Evolutionary conservation across 2,888 invertebrate species (phyloP).

Genomic region (Cheilosia variabilis): DNA sequence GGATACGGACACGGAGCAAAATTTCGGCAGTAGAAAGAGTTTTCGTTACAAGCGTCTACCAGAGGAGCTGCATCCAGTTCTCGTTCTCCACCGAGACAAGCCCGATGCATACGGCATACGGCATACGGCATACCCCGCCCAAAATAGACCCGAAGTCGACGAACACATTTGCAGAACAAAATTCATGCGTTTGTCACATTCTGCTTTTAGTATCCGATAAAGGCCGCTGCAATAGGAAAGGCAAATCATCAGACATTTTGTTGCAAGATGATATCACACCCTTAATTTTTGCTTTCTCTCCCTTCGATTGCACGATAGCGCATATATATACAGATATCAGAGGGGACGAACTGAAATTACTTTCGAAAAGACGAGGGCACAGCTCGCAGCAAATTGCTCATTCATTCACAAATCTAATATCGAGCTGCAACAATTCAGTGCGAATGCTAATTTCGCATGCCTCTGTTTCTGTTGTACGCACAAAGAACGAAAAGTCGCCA

Average conservation of each 20-base stretch:
- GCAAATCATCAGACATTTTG: constrained; percentile 10
- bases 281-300: constrained; percentile 29
- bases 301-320: not conserved
- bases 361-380: not conserved
- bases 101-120: no score
- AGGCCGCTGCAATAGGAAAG: not conserved
- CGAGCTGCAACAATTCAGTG: no score
- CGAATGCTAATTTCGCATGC: no score
- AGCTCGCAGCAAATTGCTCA: no score
- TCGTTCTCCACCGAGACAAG: not conserved
- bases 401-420: no score
- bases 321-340: not conserved
- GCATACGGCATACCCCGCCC: constrained; percentile 26
- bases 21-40: not conserved
- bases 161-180: not conserved
- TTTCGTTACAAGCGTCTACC: constrained; percentile 18
- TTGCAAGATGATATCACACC: constrained; percentile 45
- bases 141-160: not conserved
- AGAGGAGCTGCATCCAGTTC: not conserved
- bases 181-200: constrained; percentile 4
- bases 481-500: no score
- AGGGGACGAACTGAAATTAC: not conserved
- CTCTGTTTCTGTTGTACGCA: no score
- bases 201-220: not conserved
- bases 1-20: not conserved